phyloP scores from a whole-genome alignment of 2,113 vertebrate species.

The rat (Rattus norvegicus) region GRCr8 NC_086024.1:130001001-130001500 shows the following conservation, averaged over 20 bases:
- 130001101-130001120: background rate
- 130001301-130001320: background rate
- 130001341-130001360: background rate
- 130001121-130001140: background rate
- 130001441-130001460: background rate
- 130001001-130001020: background rate
- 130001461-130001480: no score
- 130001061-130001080: background rate
- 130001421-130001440: background rate
- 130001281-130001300: accelerated
- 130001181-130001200: background rate
- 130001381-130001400: background rate
- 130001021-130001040: background rate
- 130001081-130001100: background rate
- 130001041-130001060: background rate
- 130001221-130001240: background rate
- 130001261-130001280: no score
- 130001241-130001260: background rate
- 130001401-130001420: background rate
- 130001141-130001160: background rate
- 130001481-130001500: background rate
- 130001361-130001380: background rate
- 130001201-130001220: background rate
- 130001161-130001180: background rate
- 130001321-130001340: background rate